Evolutionary conservation across 64 coral and sea anemone species (phyloP), one percentile per base, ranked within the genome.

Genomic region (Dendrophyllia cribrosa): DNA sequence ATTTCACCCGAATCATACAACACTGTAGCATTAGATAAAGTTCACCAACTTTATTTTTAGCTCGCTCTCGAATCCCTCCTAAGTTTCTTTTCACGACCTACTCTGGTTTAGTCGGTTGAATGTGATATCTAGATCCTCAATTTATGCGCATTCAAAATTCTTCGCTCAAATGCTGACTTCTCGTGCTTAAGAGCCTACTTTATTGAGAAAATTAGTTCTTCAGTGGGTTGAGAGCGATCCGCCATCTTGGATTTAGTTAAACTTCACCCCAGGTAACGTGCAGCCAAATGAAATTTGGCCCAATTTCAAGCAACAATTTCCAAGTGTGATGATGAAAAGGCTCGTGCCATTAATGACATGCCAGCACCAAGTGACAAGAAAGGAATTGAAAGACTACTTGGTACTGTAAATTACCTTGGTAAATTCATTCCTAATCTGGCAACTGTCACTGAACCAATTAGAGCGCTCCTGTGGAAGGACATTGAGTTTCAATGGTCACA

Each of bases 401-500:
- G n/a, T n/a, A n/a, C n/a, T n/a, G n/a, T n/a, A n/a, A n/a, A n/a
- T n/a, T n/a, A n/a, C n/a, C n/a, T n/a, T n/a, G n/a, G n/a, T n/a
- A n/a, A n/a, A n/a, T n/a, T n/a, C n/a, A n/a, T n/a, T n/a, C n/a
- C n/a, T n/a, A n/a, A n/a, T n/a, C 44, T 72, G 8, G 69, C 69
- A 72, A 72, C 53, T 6, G 69, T 72, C 25, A 46, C 69, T 43
- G 69, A 72, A 43, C 69, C 66, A 8, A 68, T 68, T 5, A 68
- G 20, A 68, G 21, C 24, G 4, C 66, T 68, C 5, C 50, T 44
- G 20, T 25, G 17, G n/a, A 80, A 87, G 51, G 83, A 96, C 23
- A 86, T 59, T 44, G 60, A 62, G 14, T 95, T 86, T 59, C 62
- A 91, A n/a, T 95, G 87, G 93, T 56, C 89, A 5, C 20, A 87